Percentiles rank a stretch among this genome's conserved stretches.
These are phyloP conservation scores for Chionomys nivalis DNA, from an alignment of 2,113 vertebrate species.

Conservation along the genomic window DNA sequence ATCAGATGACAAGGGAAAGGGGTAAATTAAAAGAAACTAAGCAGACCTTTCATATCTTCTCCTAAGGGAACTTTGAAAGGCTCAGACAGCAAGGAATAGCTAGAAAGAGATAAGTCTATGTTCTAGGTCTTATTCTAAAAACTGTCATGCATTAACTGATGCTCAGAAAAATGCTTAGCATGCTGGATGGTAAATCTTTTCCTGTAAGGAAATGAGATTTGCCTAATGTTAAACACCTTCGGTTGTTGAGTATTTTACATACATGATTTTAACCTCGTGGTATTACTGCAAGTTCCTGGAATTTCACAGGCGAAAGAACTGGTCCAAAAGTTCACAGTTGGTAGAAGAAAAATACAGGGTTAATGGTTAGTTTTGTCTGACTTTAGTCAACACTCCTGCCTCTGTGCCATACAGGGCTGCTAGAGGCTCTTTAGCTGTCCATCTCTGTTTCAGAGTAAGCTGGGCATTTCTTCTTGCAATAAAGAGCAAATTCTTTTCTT, in stretches of 20 bases:
- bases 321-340: neutral
- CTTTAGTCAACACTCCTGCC: neutral
- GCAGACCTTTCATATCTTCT: neutral
- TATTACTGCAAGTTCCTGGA: neutral
- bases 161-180: neutral
- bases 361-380: neutral
- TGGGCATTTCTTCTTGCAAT: neutral
- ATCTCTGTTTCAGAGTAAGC: neutral
- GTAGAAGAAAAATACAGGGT: neutral
- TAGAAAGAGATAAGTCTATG: neutral
- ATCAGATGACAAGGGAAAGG: constrained; percentile 8
- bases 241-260: neutral
- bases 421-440: neutral
- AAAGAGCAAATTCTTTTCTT: constrained; percentile 36
- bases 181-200: neutral
- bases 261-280: neutral
- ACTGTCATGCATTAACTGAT: neutral
- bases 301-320: constrained; percentile 28
- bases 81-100: neutral
- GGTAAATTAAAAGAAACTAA: constrained; percentile 18
- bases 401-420: neutral
- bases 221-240: constrained; percentile 9
- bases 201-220: neutral
- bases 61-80: constrained; percentile 7
- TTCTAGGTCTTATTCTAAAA: constrained; percentile 28